Evolutionary conservation across 2,113 vertebrate species (phyloP).

Genomic region (Salvator merianae): DNA sequence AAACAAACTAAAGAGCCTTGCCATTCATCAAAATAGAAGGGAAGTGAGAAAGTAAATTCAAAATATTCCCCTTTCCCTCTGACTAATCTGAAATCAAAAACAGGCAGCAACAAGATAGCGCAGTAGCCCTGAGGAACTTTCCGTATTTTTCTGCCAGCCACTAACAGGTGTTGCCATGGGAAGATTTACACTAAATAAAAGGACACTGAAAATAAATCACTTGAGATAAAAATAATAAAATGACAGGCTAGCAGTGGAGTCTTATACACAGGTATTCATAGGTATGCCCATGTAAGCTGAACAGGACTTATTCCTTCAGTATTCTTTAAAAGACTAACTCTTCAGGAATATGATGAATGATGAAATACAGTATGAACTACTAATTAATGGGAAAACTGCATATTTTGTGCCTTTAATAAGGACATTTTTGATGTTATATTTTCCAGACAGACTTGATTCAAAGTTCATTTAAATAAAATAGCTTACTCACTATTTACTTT

Average conservation of each 20-base stretch:
- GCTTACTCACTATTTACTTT: not conserved
- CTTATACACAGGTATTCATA: not conserved
- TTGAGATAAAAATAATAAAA: not conserved
- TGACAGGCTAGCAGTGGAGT: not conserved
- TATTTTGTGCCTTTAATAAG: not conserved
- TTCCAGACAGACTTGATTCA: not conserved
- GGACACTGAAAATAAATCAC: not conserved
- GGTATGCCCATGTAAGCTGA: not conserved
- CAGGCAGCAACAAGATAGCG: constrained; percentile 72
- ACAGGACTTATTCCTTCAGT: not conserved
- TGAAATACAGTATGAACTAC: constrained; percentile 35
- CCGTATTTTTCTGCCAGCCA: constrained; percentile 64
- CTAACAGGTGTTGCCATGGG: constrained; percentile 59
- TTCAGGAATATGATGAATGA: not conserved
- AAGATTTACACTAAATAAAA: constrained; percentile 52
- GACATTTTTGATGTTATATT: constrained; percentile 1
- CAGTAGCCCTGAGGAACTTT: constrained; percentile 65
- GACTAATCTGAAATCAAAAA: constrained; percentile 72
- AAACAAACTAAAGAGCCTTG: not conserved
- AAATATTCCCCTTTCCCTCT: constrained; percentile 58
- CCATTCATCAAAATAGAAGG: constrained; percentile 59
- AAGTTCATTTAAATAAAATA: constrained; percentile 1
- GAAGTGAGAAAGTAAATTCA: constrained; percentile 45
- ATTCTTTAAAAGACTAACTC: not conserved
- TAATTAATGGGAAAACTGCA: not conserved